Evolutionary conservation across 2,797 vertebrate genomes (phyloP).

Genomic region (Myiotriccus ornatus): DNA sequence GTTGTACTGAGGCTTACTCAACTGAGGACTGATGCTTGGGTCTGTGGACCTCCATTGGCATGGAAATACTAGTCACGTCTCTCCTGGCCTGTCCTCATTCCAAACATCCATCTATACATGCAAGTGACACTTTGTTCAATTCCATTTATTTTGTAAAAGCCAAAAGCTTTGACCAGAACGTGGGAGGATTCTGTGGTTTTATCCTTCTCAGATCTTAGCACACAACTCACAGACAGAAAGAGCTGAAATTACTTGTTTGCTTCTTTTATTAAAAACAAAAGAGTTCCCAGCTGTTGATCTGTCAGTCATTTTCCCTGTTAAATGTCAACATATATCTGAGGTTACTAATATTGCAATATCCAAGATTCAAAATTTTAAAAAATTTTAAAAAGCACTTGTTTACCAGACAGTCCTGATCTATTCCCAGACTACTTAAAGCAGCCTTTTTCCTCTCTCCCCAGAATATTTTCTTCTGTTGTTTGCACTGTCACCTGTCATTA

Average conservation of each 20-base stretch:
- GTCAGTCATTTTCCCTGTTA: neutral
- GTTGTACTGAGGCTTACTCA: neutral
- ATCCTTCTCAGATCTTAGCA: neutral
- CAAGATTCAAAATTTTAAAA: neutral
- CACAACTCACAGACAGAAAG: neutral
- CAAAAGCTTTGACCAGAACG: neutral
- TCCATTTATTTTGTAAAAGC: neutral
- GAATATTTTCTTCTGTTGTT: neutral
- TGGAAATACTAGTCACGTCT: neutral
- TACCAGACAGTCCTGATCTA: neutral
- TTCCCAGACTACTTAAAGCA: neutral
- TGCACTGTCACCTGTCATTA: neutral
- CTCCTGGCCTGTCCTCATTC: neutral
- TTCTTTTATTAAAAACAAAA: neutral
- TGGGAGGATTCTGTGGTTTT: neutral
- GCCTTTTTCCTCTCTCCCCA: neutral
- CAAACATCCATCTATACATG: neutral
- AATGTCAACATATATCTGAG: neutral
- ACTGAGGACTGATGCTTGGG: neutral
- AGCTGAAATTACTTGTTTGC: constrained; percentile 1
- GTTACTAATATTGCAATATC: neutral
- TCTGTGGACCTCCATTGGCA: neutral
- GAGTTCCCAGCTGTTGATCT: neutral
- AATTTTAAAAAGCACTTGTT: neutral
- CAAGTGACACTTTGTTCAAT: neutral